phyloP scores from a whole-genome alignment of 2,113 vertebrate species.

The Pelodiscus sinensis region DNA sequence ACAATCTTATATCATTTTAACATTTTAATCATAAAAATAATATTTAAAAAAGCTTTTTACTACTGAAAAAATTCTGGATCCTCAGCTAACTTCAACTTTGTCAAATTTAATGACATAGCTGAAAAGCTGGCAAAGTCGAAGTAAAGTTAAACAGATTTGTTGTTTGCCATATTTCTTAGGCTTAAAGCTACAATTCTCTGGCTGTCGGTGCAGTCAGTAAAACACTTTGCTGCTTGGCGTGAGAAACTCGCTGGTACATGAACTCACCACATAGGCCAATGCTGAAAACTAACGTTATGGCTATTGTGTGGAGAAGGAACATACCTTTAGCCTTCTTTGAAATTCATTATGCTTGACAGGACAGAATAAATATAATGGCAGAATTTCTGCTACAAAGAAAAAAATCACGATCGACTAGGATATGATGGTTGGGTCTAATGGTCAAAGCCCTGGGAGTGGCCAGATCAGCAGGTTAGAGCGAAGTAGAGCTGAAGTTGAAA shows the following conservation, averaged over 20 bases:
- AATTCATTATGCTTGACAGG: not conserved
- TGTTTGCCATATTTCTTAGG: not conserved
- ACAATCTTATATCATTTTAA: slow-evolving; percentile 60
- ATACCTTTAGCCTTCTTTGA: not conserved
- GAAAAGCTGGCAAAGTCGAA: not conserved
- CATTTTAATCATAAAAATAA: slow-evolving; percentile 67
- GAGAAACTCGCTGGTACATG: not conserved
- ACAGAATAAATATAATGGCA: not conserved
- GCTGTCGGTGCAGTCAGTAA: not conserved
- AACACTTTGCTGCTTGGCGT: not conserved
- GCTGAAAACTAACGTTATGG: not conserved
- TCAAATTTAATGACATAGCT: slow-evolving; percentile 36
- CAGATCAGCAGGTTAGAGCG: not conserved
- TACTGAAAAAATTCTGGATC: slow-evolving; percentile 4
- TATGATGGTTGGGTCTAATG: not conserved
- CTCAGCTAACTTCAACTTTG: slow-evolving; percentile 15
- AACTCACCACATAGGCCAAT: not conserved
- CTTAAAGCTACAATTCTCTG: not conserved
- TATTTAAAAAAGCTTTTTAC: slow-evolving; percentile 33
- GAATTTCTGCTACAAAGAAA: not conserved
- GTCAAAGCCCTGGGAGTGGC: not conserved
- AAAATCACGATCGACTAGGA: not conserved
- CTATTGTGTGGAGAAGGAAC: not conserved
- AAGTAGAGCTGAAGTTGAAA: not conserved
- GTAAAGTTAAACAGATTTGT: slow-evolving; percentile 22